Percentiles rank a stretch among this genome's conserved stretches.
These are phyloP conservation scores for Drosophila picticornis DNA, from an alignment of 2,888 invertebrate species.

Conservation along the genomic window DNA sequence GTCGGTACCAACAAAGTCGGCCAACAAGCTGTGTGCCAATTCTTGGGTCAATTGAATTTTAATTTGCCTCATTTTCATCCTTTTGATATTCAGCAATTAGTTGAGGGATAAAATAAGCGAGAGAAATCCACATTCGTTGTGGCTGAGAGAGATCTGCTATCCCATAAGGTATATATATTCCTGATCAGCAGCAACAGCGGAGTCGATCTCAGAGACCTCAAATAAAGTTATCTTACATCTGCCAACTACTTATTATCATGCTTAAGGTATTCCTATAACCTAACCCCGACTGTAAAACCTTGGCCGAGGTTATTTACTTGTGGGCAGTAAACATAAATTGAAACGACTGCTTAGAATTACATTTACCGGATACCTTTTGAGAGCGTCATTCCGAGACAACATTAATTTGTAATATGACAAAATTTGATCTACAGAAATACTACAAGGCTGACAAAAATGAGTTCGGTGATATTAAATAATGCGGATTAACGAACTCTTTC, in stretches of 20 bases:
- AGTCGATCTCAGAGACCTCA: no score
- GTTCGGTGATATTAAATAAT: conserved; percentile 18
- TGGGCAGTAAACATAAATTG: conserved; percentile 31
- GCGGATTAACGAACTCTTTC: neutral
- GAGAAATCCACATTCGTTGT: neutral
- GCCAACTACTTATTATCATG: conserved; percentile 35
- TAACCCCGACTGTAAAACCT: conserved; percentile 11
- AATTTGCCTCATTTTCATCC: conserved; percentile 11
- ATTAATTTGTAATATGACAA: conserved; percentile 29
- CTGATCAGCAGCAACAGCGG: no score
- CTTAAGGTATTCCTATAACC: neutral
- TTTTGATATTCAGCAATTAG: neutral
- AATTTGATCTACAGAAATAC: conserved; percentile 10
- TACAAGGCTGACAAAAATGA: neutral
- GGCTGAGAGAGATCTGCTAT: neutral
- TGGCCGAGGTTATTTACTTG: conserved; percentile 42
- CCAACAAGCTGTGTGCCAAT: conserved; percentile 18
- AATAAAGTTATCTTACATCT: neutral
- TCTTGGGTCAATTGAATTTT: conserved; percentile 37
- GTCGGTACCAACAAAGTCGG: conserved; percentile 21
- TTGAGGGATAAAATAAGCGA: neutral
- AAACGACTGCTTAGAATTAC: conserved; percentile 8
- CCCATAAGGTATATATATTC: no score
- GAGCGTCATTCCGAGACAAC: conserved; percentile 6
- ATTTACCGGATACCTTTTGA: conserved; percentile 34